A percentile compares a stretch with the other conserved stretches of the same genome.
These are phyloP conservation scores for Columba janthina DNA, from an alignment of 2,113 vertebrate genomes.

Conservation along the genomic window DNA sequence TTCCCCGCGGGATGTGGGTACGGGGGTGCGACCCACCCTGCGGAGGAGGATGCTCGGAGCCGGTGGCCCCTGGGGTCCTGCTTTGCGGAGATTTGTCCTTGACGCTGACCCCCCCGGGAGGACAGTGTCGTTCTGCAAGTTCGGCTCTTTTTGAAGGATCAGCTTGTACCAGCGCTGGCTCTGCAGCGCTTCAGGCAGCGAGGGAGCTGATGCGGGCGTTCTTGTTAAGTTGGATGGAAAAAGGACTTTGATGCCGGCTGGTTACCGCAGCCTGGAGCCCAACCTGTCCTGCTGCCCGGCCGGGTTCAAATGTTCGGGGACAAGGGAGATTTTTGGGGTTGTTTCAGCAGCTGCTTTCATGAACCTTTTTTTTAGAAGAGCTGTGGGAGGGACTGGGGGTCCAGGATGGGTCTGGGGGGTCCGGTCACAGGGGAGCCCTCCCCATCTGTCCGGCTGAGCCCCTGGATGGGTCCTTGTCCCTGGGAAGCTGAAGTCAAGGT, in stretches of 20 bases:
- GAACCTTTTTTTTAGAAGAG: rapidly evolving
- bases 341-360: neutral
- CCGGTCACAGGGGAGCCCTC: rapidly evolving
- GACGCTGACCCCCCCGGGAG: neutral
- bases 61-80: rapidly evolving
- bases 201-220: neutral
- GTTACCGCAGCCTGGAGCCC: neutral
- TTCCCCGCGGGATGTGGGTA: neutral
- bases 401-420: neutral
- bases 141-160: neutral
- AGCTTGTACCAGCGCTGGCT: neutral
- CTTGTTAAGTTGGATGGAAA: neutral
- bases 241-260: neutral
- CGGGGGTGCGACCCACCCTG: neutral
- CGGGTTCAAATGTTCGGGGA: rapidly evolving
- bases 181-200: neutral
- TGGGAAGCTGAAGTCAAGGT: neutral
- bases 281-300: neutral
- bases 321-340: rapidly evolving
- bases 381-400: neutral
- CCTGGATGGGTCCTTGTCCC: neutral
- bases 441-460: neutral
- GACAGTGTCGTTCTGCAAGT: neutral
- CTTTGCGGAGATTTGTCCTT: constrained; percentile 31
- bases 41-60: neutral